phyloP scores from a whole-genome alignment of 1,140 invertebrate species.

The Mactra quadrangularis region DNA sequence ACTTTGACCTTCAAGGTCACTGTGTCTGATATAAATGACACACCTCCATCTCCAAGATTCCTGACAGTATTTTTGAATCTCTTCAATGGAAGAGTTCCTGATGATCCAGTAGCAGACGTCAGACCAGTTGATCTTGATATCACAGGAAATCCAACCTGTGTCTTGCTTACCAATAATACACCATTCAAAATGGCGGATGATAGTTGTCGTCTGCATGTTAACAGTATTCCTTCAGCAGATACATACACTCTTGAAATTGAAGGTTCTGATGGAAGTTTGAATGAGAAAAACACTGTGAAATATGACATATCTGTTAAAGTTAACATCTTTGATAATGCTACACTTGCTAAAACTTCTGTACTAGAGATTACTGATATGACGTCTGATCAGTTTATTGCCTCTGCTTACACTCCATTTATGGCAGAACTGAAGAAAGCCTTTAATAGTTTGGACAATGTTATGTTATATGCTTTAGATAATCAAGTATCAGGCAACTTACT shows the following conservation, averaged over 20 bases:
- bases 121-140: constrained; percentile 95
- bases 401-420: constrained; percentile 50
- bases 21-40: constrained; percentile 95
- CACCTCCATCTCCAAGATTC: constrained; percentile 92
- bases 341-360: constrained; percentile 91
- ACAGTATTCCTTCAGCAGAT: constrained; percentile 71
- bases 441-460: constrained; percentile 34
- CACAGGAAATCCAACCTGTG: constrained; percentile 94
- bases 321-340: constrained; percentile 90
- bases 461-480: constrained; percentile 47
- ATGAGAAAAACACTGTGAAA: constrained; percentile 89
- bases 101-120: constrained; percentile 94
- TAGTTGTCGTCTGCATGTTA: constrained; percentile 90
- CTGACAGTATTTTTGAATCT: constrained; percentile 92
- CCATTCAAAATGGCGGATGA: constrained; percentile 88
- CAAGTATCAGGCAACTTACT: constrained; percentile 31
- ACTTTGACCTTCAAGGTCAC: constrained; percentile 92
- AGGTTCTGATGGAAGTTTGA: constrained; percentile 92
- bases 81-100: constrained; percentile 82
- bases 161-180: constrained; percentile 72
- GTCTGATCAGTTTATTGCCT: constrained; percentile 54
- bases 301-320: constrained; percentile 94
- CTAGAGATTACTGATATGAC: constrained; percentile 52
- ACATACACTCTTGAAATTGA: constrained; percentile 89
- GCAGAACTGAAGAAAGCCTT: constrained; percentile 37